These are phyloP conservation scores for Lymantria dispar DNA, from an alignment of 2,888 invertebrate species.

Conservation along the genomic window DNA sequence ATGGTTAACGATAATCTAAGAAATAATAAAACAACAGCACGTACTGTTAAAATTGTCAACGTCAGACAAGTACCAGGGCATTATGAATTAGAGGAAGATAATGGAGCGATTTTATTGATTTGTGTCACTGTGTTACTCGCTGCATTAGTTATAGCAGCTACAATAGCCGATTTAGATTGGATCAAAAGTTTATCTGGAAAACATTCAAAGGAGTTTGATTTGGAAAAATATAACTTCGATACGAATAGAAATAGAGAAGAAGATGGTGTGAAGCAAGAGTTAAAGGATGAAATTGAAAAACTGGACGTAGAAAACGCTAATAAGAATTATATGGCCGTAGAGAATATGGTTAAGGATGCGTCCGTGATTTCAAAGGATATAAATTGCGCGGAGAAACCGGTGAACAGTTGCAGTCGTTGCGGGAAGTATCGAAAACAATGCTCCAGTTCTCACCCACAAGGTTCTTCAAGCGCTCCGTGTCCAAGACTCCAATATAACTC, in stretches of 20 bases:
- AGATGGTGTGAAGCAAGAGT: background rate
- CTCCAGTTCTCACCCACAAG: constrained; percentile 39
- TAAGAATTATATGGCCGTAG: constrained; percentile 53
- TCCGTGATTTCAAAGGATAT: constrained; percentile 69
- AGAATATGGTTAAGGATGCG: constrained; percentile 45
- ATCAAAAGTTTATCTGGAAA: constrained; percentile 48
- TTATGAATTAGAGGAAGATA: constrained; percentile 53
- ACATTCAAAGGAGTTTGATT: constrained; percentile 59
- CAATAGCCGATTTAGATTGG: constrained; percentile 66
- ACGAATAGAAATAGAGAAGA: constrained; percentile 37
- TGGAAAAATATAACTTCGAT: constrained; percentile 58
- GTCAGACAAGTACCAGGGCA: constrained; percentile 48
- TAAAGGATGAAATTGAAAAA: constrained; percentile 37
- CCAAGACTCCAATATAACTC: constrained; percentile 61
- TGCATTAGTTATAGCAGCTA: constrained; percentile 61
- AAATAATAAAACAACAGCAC: constrained; percentile 57
- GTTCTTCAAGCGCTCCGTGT: constrained; percentile 49
- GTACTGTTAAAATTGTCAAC: constrained; percentile 51
- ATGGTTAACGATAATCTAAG: constrained; percentile 69
- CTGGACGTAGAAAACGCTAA: constrained; percentile 45
- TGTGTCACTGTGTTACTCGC: constrained; percentile 49
- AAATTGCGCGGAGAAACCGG: constrained; percentile 55
- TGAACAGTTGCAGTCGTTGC: constrained; percentile 63
- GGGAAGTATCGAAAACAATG: constrained; percentile 73
- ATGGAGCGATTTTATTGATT: constrained; percentile 53